Evolutionary conservation across 2,888 invertebrate genomes (phyloP).

Genomic region (Drosophila austrosaltans): DNA sequence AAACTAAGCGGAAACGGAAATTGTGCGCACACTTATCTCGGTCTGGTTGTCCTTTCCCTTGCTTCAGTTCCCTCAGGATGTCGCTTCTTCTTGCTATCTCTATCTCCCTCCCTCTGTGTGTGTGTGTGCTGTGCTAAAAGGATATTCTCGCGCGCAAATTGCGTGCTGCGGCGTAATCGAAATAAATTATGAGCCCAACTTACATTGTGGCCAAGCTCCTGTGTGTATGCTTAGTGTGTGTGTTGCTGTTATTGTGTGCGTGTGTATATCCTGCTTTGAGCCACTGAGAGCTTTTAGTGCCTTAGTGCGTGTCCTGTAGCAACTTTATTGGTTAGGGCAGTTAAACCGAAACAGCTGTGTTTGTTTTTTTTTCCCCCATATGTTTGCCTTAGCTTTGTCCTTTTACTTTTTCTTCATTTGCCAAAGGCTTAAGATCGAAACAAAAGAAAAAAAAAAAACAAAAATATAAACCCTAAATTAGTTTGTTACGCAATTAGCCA

Average conservation of each 20-base stretch:
- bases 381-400: constrained; percentile 25
- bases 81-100: neutral
- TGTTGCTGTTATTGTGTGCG: constrained; percentile 8
- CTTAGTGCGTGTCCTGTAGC: constrained; percentile 37
- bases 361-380: constrained; percentile 20
- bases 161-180: constrained; percentile 76
- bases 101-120: constrained; percentile 26
- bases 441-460: neutral
- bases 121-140: constrained; percentile 51
- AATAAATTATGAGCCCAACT: constrained; percentile 77
- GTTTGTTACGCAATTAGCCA: constrained; percentile 46
- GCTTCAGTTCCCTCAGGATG: constrained; percentile 15
- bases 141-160: constrained; percentile 72
- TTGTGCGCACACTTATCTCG: constrained; percentile 72
- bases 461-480: constrained; percentile 26
- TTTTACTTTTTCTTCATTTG: constrained; percentile 31
- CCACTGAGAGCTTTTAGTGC: constrained; percentile 65
- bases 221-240: constrained; percentile 9
- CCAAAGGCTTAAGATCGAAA: constrained; percentile 20
- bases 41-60: constrained; percentile 14
- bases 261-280: constrained; percentile 60
- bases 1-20: constrained; percentile 72
- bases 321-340: constrained; percentile 11
- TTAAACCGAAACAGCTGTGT: constrained; percentile 7
- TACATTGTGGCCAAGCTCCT: constrained; percentile 55